Conservation (phyloP, 53 echinoderm and acorn worm species). For the Apostichopus leukothele region DNA sequence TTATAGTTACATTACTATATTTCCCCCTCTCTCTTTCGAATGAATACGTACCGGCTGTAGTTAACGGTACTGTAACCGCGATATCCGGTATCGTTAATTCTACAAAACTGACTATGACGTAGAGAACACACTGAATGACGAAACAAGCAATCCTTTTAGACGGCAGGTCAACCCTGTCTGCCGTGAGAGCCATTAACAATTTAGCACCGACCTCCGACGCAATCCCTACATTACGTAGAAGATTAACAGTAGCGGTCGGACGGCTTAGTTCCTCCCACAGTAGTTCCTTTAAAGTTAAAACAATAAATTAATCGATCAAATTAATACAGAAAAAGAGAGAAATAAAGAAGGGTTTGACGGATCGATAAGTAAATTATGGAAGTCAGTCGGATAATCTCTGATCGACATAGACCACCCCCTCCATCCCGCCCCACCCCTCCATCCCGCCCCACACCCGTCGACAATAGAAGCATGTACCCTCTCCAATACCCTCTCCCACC, state of each 20-base stretch:
- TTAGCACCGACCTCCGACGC: conserved; percentile 6
- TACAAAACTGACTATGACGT: background rate
- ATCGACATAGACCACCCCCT: no score
- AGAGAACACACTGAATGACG: background rate
- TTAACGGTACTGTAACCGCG: background rate
- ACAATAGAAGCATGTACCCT: no score
- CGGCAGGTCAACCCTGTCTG: conserved; percentile 7
- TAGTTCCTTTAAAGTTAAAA: background rate
- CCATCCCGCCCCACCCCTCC: no score
- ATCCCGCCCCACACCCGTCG: no score
- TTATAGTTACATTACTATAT: no score
- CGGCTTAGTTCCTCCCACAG: background rate
- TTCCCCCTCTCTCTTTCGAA: no score
- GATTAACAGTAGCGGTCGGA: background rate
- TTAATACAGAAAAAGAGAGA: no score
- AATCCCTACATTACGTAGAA: background rate
- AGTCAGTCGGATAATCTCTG: no score
- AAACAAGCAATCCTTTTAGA: background rate
- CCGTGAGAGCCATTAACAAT: background rate
- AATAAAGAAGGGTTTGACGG: no score
- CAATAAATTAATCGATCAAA: background rate
- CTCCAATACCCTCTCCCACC: no score
- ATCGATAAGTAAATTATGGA: no score
- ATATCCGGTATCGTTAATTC: background rate
- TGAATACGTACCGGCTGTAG: background rate